phyloP scores from a whole-genome alignment of 2,113 vertebrate genomes.

The Pardalotus punctatus region DNA sequence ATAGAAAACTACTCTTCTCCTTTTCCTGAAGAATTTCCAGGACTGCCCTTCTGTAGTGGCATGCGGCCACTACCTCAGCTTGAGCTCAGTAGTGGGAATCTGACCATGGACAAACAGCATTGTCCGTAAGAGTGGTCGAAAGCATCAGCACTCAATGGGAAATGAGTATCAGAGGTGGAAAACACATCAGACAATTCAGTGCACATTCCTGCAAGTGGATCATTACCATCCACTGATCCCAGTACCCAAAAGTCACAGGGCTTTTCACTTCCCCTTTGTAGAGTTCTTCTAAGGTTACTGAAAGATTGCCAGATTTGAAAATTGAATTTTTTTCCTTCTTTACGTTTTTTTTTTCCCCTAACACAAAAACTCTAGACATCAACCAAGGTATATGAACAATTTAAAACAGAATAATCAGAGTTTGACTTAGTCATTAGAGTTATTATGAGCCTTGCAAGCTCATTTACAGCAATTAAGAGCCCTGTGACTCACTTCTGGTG shows the following conservation, averaged over 20 bases:
- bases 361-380: background rate
- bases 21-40: background rate
- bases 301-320: background rate
- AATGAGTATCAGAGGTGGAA: background rate
- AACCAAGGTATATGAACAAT: background rate
- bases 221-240: background rate
- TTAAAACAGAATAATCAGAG: background rate
- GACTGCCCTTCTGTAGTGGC: background rate
- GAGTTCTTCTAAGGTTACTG: background rate
- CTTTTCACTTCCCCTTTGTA: background rate
- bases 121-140: background rate
- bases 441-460: background rate
- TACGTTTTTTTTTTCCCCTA: background rate
- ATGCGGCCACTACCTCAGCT: background rate
- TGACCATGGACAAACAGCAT: background rate
- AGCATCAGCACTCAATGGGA: background rate
- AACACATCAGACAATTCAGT: background rate
- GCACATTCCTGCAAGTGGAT: background rate
- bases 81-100: background rate
- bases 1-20: background rate
- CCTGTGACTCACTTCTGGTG: background rate
- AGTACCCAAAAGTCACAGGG: background rate
- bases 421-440: background rate
- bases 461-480: conserved; percentile 12
- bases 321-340: background rate